Evolutionary conservation across 37 sponge, comb jelly and placozoan genomes (phyloP).

Genomic region (Bolinopsis microptera): DNA sequence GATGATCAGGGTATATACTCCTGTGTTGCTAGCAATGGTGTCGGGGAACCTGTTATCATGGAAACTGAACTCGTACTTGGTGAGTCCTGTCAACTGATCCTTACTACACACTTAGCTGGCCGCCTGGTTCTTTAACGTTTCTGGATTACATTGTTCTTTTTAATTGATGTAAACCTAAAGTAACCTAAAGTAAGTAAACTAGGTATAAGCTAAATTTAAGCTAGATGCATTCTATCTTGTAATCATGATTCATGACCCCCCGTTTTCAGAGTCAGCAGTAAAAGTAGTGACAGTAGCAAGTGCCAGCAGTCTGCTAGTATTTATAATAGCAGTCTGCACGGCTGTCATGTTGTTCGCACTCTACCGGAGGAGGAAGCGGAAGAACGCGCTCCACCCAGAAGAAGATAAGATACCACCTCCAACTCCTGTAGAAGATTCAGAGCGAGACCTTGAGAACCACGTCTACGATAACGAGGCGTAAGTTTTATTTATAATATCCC

Average conservation of each 20-base stretch:
- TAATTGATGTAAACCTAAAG: too few species aligned
- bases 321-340: constrained; percentile 58
- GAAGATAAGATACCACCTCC: not conserved
- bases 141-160: too few species aligned
- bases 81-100: not conserved
- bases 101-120: too few species aligned
- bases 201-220: too few species aligned
- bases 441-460: constrained; percentile 26
- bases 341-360: constrained; percentile 62
- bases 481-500: too few species aligned
- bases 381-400: constrained; percentile 35
- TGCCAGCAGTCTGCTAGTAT: constrained; percentile 54
- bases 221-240: too few species aligned
- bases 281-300: constrained; percentile 52
- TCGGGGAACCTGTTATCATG: constrained; percentile 57
- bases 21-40: constrained; percentile 50
- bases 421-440: not conserved
- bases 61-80: constrained; percentile 37
- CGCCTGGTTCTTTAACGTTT: too few species aligned
- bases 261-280: constrained; percentile 65
- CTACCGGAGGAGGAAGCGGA: constrained; percentile 40
- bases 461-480: constrained; percentile 62
- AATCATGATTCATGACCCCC: too few species aligned
- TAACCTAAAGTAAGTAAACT: too few species aligned
- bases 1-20: constrained; percentile 35